phyloP scores from a whole-genome alignment of 2,888 invertebrate species.

The Drosophila bunnanda region DNA sequence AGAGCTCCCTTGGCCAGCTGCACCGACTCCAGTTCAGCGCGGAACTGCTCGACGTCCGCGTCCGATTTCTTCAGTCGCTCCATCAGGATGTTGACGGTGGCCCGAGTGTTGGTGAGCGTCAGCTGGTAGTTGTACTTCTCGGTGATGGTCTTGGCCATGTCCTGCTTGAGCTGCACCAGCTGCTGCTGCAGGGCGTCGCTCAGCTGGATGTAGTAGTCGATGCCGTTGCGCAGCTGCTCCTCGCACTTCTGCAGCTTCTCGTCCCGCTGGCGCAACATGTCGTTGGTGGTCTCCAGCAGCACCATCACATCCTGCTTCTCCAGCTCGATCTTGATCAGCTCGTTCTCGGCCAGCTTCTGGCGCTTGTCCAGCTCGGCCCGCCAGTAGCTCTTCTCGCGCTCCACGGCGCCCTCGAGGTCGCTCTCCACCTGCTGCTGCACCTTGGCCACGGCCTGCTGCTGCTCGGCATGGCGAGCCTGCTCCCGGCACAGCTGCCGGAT shows the following conservation, averaged over 20 bases:
- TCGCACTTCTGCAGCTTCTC: constrained; percentile 84
- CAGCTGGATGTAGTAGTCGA: constrained; percentile 83
- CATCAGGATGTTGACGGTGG: constrained; percentile 84
- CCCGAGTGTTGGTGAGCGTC: constrained; percentile 83
- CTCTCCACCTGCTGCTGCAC: constrained; percentile 84
- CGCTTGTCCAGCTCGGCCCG: constrained; percentile 86
- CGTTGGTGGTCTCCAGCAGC: constrained; percentile 83
- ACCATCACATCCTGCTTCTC: constrained; percentile 86
- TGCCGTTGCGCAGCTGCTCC: constrained; percentile 83
- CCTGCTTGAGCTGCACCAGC: constrained; percentile 83
- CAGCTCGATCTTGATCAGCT: constrained; percentile 86
- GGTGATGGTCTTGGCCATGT: constrained; percentile 83
- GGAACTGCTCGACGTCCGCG: constrained; percentile 84
- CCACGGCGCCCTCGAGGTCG: constrained; percentile 84
- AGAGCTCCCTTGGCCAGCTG: constrained; percentile 81
- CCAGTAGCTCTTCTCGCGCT: constrained; percentile 85
- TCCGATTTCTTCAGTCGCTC: constrained; percentile 85
- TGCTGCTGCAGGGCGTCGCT: constrained; percentile 83
- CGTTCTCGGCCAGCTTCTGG: constrained; percentile 86
- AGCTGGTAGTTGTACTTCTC: constrained; percentile 85
- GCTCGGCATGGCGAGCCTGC: constrained; percentile 81
- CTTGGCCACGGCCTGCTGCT: constrained; percentile 85
- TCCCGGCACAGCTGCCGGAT: constrained; percentile 82
- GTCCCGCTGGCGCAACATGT: constrained; percentile 84
- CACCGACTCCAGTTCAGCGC: constrained; percentile 82